phyloP scores from a whole-genome alignment of 37 sponge, comb jelly and placozoan species.

The Oopsacas minuta region DNA sequence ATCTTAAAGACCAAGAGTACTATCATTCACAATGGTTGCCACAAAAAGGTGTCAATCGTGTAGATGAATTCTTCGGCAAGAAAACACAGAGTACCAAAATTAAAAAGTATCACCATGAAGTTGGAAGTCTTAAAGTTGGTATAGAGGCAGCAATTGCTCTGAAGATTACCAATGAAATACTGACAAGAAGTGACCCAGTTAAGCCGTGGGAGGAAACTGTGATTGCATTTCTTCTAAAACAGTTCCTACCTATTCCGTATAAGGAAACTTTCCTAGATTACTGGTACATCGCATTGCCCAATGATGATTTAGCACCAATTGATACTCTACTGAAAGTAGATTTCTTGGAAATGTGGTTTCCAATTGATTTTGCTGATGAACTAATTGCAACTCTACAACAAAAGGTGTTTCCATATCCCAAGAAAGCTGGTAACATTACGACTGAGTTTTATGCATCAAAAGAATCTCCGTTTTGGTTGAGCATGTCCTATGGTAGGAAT shows the following conservation, averaged over 20 bases:
- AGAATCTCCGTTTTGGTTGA: constrained; percentile 24
- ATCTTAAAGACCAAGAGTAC: not conserved
- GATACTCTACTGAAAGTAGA: constrained; percentile 4
- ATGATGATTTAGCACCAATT: constrained; percentile 20
- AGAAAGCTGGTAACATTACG: constrained; percentile 18
- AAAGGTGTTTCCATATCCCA: not conserved
- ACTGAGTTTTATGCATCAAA: constrained; percentile 31
- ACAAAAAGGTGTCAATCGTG: not conserved
- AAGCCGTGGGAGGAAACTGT: not conserved
- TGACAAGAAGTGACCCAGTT: not conserved
- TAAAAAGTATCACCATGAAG: not conserved
- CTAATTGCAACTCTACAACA: not conserved
- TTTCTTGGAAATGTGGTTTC: constrained; percentile 25
- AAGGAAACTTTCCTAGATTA: constrained; percentile 4
- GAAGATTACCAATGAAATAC: not conserved
- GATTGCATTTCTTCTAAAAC: not conserved
- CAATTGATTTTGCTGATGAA: constrained; percentile 20
- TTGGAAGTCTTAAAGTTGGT: not conserved
- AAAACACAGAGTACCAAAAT: not conserved
- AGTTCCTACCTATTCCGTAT: not conserved
- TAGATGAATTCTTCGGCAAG: not conserved
- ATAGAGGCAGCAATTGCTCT: not conserved
- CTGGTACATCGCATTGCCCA: constrained; percentile 16
- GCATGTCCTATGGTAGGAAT: constrained; percentile 26
- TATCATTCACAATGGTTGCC: not conserved